Evolutionary conservation across 2,797 vertebrate species (phyloP).

Genomic region (Gambelia wislizenii): DNA sequence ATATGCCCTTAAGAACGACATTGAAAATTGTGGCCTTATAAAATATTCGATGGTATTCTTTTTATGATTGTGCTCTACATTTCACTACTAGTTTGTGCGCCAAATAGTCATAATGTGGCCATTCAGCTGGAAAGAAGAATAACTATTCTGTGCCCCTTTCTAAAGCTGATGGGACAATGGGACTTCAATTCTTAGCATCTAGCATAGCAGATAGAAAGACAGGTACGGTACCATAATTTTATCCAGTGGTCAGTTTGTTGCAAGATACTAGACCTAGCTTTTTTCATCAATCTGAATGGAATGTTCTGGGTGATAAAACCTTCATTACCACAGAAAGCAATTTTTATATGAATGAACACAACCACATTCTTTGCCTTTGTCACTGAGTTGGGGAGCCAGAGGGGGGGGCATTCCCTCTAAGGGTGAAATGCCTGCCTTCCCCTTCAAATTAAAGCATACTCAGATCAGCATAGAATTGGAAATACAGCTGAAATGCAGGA

Average conservation of each 20-base stretch:
- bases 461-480: slow-evolving; percentile 40
- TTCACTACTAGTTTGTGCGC: slow-evolving; percentile 51
- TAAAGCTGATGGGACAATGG: slow-evolving; percentile 51
- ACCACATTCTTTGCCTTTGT: slow-evolving; percentile 41
- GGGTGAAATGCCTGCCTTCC: slow-evolving; percentile 51
- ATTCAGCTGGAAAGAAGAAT: slow-evolving; percentile 42
- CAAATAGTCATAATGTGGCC: slow-evolving; percentile 55
- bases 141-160: slow-evolving; percentile 52
- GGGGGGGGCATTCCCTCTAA: slow-evolving; percentile 32
- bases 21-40: slow-evolving; percentile 55
- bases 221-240: slow-evolving; percentile 37
- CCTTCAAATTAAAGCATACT: slow-evolving; percentile 62
- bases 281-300: slow-evolving; percentile 26
- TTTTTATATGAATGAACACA: slow-evolving; percentile 45
- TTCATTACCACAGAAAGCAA: slow-evolving; percentile 60
- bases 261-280: slow-evolving; percentile 41
- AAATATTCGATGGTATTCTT: slow-evolving; percentile 60
- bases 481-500: slow-evolving; percentile 63
- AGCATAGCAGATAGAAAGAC: neutral
- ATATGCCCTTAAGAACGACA: slow-evolving; percentile 26
- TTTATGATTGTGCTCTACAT: slow-evolving; percentile 58
- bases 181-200: slow-evolving; percentile 49
- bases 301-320: slow-evolving; percentile 60
- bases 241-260: slow-evolving; percentile 3
- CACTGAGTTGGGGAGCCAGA: neutral